Percentiles rank a stretch among this genome's conserved stretches.
These are phyloP conservation scores for Drosophila suzukii DNA, from an alignment of 1,140 invertebrate species.

Conservation along the genomic window DNA sequence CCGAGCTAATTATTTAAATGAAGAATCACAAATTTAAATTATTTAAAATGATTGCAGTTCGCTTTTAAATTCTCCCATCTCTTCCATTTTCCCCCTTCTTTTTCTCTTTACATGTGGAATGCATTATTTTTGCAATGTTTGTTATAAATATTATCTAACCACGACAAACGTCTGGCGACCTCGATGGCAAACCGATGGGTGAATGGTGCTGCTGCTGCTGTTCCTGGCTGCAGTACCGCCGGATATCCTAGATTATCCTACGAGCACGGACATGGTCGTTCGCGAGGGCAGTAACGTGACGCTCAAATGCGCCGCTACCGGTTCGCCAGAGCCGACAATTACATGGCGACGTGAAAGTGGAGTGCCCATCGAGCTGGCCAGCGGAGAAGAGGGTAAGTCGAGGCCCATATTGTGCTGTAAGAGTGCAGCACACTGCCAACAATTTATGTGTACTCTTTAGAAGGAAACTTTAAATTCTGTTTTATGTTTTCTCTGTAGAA, in stretches of 20 bases:
- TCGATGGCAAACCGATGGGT: slow-evolving; percentile 54
- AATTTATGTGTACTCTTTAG: background rate
- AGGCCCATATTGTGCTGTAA: slow-evolving; percentile 26
- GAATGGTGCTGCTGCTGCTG: slow-evolving; percentile 12
- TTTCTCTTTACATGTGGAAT: slow-evolving; percentile 46
- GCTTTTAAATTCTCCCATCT: slow-evolving; percentile 3
- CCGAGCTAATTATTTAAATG: slow-evolving; percentile 62
- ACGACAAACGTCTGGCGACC: slow-evolving; percentile 64
- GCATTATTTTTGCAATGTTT: slow-evolving; percentile 36
- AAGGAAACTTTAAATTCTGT: background rate
- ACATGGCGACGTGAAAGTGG: slow-evolving; percentile 94
- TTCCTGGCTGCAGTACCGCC: slow-evolving; percentile 90
- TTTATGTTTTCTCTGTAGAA: no score
- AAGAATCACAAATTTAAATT: slow-evolving; percentile 63
- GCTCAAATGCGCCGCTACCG: slow-evolving; percentile 92
- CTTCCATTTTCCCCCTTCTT: no score
- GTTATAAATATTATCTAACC: slow-evolving; percentile 72
- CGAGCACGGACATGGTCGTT: slow-evolving; percentile 94
- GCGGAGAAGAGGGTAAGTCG: slow-evolving; percentile 80
- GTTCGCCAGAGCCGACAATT: slow-evolving; percentile 93
- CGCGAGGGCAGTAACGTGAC: slow-evolving; percentile 94
- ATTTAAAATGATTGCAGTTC: slow-evolving; percentile 55
- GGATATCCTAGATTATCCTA: slow-evolving; percentile 94
- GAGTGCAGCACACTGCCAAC: slow-evolving; percentile 15
- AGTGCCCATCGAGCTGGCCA: slow-evolving; percentile 86